A percentile compares a stretch with the other conserved stretches of the same genome.
phyloP scores from a whole-genome alignment of 1,140 invertebrate genomes.

The Doryteuthis pealeii region DNA sequence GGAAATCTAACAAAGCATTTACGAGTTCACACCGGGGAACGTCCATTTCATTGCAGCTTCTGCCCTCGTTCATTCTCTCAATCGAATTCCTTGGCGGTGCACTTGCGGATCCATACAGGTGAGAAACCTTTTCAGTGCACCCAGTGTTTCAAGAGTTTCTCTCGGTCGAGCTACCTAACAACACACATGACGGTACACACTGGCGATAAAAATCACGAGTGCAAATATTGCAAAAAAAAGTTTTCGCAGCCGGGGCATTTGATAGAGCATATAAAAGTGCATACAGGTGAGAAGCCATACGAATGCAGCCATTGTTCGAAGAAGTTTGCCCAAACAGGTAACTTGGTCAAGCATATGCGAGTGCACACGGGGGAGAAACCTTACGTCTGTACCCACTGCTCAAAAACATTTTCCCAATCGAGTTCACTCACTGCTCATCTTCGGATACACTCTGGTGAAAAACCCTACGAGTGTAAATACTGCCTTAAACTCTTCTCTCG shows the following conservation, averaged over 20 bases:
- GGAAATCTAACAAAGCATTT: constrained; percentile 84
- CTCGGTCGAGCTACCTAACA: constrained; percentile 84
- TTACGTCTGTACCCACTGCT: constrained; percentile 21
- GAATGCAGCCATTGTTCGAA: constrained; percentile 73
- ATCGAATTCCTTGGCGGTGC: constrained; percentile 59
- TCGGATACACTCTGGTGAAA: constrained; percentile 16
- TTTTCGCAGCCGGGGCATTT: constrained; percentile 78
- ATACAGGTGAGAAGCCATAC: constrained; percentile 77
- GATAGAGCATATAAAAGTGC: constrained; percentile 64
- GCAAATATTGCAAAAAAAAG: constrained; percentile 3
- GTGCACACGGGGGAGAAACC: constrained; percentile 24
- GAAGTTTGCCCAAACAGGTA: constrained; percentile 21
- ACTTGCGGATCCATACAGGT: constrained; percentile 69
- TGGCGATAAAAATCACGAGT: constrained; percentile 64
- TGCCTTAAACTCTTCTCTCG: constrained; percentile 35
- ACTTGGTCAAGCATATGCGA: constrained; percentile 5
- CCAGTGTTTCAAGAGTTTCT: constrained; percentile 84
- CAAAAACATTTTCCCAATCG: constrained; percentile 22
- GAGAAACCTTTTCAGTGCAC: constrained; percentile 85
- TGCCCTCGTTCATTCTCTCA: constrained; percentile 60
- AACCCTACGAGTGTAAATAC: constrained; percentile 13
- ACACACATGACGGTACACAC: constrained; percentile 88
- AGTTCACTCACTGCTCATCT: constrained; percentile 23
- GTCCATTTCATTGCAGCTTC: constrained; percentile 43
- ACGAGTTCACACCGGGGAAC: constrained; percentile 19